A percentile compares a stretch with the other conserved stretches of the same genome.
Conservation (phyloP, 92 coral and sea anemone genomes). For the Zoanthus gigantus region DNA sequence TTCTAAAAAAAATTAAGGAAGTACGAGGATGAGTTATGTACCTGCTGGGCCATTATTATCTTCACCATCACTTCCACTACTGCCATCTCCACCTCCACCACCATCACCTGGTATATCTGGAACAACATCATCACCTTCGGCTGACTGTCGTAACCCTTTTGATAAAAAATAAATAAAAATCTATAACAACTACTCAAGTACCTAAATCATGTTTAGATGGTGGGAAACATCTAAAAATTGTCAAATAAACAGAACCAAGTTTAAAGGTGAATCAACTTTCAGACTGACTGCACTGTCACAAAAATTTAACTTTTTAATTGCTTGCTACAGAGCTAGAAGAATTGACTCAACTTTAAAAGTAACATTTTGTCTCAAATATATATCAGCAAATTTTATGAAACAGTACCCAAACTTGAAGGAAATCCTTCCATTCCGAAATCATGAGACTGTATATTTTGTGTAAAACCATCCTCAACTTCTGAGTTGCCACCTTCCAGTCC, state of each 20-base stretch:
- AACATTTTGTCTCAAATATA: too few species aligned
- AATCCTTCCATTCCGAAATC: slow-evolving; percentile 43
- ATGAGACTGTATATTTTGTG: slow-evolving; percentile 36
- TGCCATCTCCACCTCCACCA: slow-evolving; percentile 96
- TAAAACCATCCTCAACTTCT: slow-evolving; percentile 73
- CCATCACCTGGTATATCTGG: slow-evolving; percentile 93
- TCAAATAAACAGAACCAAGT: too few species aligned
- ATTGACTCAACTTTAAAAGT: not conserved
- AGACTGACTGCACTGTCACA: too few species aligned
- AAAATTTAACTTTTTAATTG: too few species aligned
- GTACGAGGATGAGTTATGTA: not conserved
- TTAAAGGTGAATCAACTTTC: too few species aligned
- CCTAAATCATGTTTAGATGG: too few species aligned
- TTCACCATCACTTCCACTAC: slow-evolving; percentile 90
- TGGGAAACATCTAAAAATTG: too few species aligned
- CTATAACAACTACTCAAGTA: not conserved
- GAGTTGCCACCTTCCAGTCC: slow-evolving; percentile 95
- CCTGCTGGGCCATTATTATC: slow-evolving; percentile 79
- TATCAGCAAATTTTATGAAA: not conserved
- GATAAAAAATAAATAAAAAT: not conserved
- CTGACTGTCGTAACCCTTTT: slow-evolving; percentile 88
- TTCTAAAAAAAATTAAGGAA: too few species aligned
- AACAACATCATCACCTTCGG: slow-evolving; percentile 85
- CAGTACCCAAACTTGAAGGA: slow-evolving; percentile 60
- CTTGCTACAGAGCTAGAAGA: too few species aligned